Base-by-base conservation (phyloP, 2,888 invertebrate genomes). In the Argynnis bischoffii region DNA sequence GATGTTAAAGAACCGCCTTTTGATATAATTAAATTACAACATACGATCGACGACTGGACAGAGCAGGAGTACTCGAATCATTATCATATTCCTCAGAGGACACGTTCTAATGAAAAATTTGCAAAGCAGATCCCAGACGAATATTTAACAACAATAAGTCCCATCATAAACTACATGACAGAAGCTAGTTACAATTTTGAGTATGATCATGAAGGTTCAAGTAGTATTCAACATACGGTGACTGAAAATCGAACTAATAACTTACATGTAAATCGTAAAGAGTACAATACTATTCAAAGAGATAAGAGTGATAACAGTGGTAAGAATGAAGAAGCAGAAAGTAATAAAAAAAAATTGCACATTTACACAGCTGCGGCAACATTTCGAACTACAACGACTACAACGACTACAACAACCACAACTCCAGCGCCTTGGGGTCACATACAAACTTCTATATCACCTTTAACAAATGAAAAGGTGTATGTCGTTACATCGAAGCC, bases 11-110 rank as follows among this genome's bases (percentile, higher is more conserved):
- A 94, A 73, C 93, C 93, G 46, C 93, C 95, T 0, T 95, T 96
- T 76, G 96, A 97, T 79, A 94, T 96, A 15, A 93, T 95, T 15
- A 94, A 95, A 78, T 87, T 97, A 50, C 97, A 97, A 81, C 96
- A 96, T 75, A 97, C 96, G 75, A 97, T 97, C 67, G 96, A 97
- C 77, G 95, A 95, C 72, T 97, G 97, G 97, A 97, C 97, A 0
- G 95, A 95, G 76, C 95, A 96, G 86, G 95, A 95, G 76, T 96
- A 94, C 82, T 94, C 95, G 0, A 93, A 93, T 67, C 86, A 86
- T 71, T 84, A 88, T 69, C 93, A 91, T 72, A 76, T 87, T 16
- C 87, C 91, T 2, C 92, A 93, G 76, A 92, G 87, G 69, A 88
- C 92, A 6, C 94, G 94, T 55, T 93, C 91, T 0, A 93, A 88